Evolutionary conservation across 2,797 vertebrate species (phyloP), one percentile per base, ranked within the genome.

Genomic region (Prunella strophiata): DNA sequence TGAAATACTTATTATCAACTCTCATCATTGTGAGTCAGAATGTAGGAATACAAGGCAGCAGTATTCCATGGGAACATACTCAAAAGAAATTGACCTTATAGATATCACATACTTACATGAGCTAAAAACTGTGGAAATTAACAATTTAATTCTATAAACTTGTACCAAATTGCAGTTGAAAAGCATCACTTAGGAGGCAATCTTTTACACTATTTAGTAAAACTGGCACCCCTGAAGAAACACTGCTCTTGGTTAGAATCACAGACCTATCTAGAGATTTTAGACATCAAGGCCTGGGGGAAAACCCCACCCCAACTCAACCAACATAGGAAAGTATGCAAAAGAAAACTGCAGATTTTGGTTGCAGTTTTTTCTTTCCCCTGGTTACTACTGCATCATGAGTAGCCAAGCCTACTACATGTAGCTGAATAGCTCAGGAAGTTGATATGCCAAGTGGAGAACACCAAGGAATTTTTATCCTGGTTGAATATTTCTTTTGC

Each of bases 11-110:
- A 55, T 55, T 58, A 67, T 51, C n/a, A 80, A 11, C 34, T 59
- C 13, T 66, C 7, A 52, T 34, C 29, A 29, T 26, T 55, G 25
- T 26, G 20, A 16, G 13, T 70, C 29, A 76, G 34, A 78, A 45
- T 0, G 5, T 4, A 52, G 5, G 48, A 66, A 45, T 50, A 30
- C 13, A 73, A 58, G 43, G 21, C 19, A 86, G n/a, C 7, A 47
- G 27, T 22, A 57, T 48, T 63, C 38, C 13, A 32, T 22, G 11
- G 32, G 34, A 34, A 73, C 13, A 18, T 8, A 80, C 1, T 4
- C 7, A 2, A 30, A 38, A 47, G 11, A 58, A 38, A 59, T 3
- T 0, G 0, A 42, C 5, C 0, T 17, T 57, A 76, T 1, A 38
- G 20, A 47, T 13, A 51, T 2, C 16, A 43, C 15, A 43, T 7